Base-by-base conservation (phyloP, 1,140 invertebrate genomes). In the Trigoniulus corallinus region DNA sequence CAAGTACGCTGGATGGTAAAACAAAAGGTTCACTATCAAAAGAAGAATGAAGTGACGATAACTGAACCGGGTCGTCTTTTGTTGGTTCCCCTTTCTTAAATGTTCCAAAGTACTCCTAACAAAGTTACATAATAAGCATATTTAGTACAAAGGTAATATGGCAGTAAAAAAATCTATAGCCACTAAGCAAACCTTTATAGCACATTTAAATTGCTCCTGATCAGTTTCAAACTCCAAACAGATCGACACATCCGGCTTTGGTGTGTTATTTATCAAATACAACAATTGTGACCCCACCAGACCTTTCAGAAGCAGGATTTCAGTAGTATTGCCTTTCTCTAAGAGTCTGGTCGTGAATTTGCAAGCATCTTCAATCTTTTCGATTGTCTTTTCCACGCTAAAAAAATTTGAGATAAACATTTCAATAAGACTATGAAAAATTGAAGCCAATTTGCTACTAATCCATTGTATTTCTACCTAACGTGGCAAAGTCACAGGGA, bases 181-280 rank as follows among this genome's bases (percentile, higher is more conserved):
- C 23, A 62, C 59, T 63, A 65, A 64, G 27, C 42, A 56, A 72
- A 73, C 72, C 61, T 72, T 69, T 1, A 76, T 61, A 58, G 69
- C 69, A 53, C 67, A 67, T 58, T 87, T 80, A 68, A 91, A 89
- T 58, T 81, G 77, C 43, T 80, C 74, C 48, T 77, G 73, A 63
- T 88, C 81, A 0, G 83, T 81, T 56, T 83, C 79, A 62, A 92
- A 92, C 58, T 87, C 80, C 53, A 92, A 71, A 27, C 76, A 78
- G 58, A 79, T 81, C 59, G 78, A 76, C 13, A 82, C 71, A 59
- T 87, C 82, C 39, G 79, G 75, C 61, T 84, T 81, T 21, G 84
- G 82, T 50, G 79, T 80, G 56, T 80, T 82, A 62, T 81, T 81
- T 41, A 86, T 78, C 51, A 93, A 71, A 59, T 80, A 76, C 20